Evolutionary conservation across 2,797 vertebrate species (phyloP).

Genomic region (Sandelia bainsii): DNA sequence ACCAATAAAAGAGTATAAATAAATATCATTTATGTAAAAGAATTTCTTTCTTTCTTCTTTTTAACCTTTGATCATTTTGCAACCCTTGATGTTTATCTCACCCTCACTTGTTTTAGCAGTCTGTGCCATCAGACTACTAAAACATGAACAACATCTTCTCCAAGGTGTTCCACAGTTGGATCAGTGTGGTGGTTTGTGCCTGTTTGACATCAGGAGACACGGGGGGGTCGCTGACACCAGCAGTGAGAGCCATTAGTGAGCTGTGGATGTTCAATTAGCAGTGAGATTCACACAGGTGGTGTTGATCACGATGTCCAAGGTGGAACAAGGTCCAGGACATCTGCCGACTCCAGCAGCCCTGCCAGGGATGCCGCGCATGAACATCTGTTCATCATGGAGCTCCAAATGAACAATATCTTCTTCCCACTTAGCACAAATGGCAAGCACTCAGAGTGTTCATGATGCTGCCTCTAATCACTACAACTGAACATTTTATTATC

Average conservation of each 20-base stretch:
- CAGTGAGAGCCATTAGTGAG: constrained; percentile 42
- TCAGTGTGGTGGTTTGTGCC: not conserved
- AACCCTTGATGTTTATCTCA: not conserved
- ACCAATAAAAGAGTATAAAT: not conserved
- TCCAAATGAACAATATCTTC: constrained; percentile 56
- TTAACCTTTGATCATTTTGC: not conserved
- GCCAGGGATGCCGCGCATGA: constrained; percentile 48
- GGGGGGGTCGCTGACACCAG: constrained; percentile 39
- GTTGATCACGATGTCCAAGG: constrained; percentile 59
- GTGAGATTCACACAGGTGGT: constrained; percentile 58
- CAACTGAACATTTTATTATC: constrained; percentile 44
- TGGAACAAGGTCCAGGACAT: constrained; percentile 66
- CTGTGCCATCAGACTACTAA: constrained; percentile 1
- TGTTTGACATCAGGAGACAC: constrained; percentile 15
- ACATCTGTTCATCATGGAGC: constrained; percentile 68
- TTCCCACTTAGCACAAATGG: constrained; percentile 36
- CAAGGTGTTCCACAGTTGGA: constrained; percentile 6
- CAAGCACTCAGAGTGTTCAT: constrained; percentile 3
- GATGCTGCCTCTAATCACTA: constrained; percentile 15
- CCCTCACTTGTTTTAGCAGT: not conserved
- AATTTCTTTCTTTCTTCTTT: not conserved
- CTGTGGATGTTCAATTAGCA: constrained; percentile 67
- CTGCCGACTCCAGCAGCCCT: constrained; percentile 50
- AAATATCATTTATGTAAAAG: not conserved
- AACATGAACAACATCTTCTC: constrained; percentile 8